phyloP scores from a whole-genome alignment of 2,888 invertebrate species.

The Aquatica leii region DNA sequence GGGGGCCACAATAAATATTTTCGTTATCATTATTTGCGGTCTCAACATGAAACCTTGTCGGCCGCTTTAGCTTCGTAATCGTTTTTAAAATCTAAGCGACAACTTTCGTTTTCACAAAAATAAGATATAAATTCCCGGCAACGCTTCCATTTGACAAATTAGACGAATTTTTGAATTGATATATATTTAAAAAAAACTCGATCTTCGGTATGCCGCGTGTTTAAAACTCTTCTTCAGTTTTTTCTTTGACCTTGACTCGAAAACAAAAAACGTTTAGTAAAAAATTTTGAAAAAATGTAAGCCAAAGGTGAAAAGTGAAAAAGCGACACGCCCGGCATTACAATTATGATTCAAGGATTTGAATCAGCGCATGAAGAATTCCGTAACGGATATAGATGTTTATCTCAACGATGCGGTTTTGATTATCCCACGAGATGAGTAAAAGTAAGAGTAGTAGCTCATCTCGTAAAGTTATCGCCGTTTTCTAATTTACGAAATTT shows the following conservation, averaged over 20 bases:
- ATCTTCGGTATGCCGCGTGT: too few relatives aligned
- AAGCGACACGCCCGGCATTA: conserved; percentile 33
- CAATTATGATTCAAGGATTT: conserved; percentile 30
- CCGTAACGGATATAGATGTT: conserved; percentile 28
- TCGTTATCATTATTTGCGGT: conserved; percentile 37
- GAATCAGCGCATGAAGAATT: conserved; percentile 27
- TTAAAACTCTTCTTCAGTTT: too few relatives aligned
- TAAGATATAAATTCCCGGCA: conserved; percentile 36
- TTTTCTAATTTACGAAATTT: background rate
- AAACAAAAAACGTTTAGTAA: too few relatives aligned
- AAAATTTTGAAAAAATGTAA: too few relatives aligned
- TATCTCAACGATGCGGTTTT: conserved; percentile 5
- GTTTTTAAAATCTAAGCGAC: conserved; percentile 25
- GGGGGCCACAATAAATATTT: conserved; percentile 31
- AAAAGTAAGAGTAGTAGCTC: conserved; percentile 11
- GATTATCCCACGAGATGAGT: background rate
- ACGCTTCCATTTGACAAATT: conserved; percentile 34
- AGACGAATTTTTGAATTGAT: conserved; percentile 8
- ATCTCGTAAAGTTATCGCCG: background rate
- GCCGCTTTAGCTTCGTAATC: conserved; percentile 31
- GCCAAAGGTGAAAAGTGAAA: conserved; percentile 24
- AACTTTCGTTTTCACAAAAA: conserved; percentile 35
- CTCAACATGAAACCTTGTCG: conserved; percentile 26
- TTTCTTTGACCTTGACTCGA: too few relatives aligned
- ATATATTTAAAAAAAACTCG: too few relatives aligned